Evolutionary conservation across 2,888 invertebrate genomes (phyloP), one percentile per base, ranked within the genome.

Genomic region (Cinara cedri): DNA sequence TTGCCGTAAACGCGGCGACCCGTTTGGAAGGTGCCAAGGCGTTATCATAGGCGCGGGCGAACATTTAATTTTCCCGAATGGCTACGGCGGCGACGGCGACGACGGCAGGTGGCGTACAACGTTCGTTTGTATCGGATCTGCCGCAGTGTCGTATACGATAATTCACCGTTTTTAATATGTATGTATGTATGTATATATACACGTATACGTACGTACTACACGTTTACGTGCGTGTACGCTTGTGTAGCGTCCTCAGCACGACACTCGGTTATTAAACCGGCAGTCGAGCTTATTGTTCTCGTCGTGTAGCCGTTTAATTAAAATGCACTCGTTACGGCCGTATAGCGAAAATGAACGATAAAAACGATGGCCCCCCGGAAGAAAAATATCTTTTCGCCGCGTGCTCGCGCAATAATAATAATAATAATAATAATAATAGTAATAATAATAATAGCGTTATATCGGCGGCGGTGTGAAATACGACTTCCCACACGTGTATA

Each of bases 211-310:
- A n/a, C n/a, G n/a, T n/a, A n/a, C n/a, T n/a, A n/a, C n/a, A n/a
- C n/a, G n/a, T n/a, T n/a, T n/a, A n/a, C n/a, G 44, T 13, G 26
- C 55, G 44, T 76, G 24, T 76, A 68, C 68, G 6, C 60, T 76
- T 68, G 68, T 76, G 68, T 76, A 60, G 55, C 49, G n/a, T n/a
- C n/a, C 66, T 34, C 76, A 76, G 76, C 76, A 76, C 76, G 76
- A 76, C 68, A 76, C 76, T 76, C 57, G 66, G 76, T 76, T 76
- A 76, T 76, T 76, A 76, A 76, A 68, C 68, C 57, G 57, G 24
- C 34, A 26, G 76, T 76, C 68, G 68, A 76, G 66, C 55, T 34
- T 34, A 34, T 55, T 46, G 76, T 68, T 76, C 57, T 76, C n/a
- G n/a, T 68, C 76, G 19, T 26, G 68, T 49, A 44, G 57, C 24